Evolutionary conservation across 2,888 invertebrate genomes (phyloP), one percentile per base, ranked within the genome.

Genomic region (Drosophila paracracens): DNA sequence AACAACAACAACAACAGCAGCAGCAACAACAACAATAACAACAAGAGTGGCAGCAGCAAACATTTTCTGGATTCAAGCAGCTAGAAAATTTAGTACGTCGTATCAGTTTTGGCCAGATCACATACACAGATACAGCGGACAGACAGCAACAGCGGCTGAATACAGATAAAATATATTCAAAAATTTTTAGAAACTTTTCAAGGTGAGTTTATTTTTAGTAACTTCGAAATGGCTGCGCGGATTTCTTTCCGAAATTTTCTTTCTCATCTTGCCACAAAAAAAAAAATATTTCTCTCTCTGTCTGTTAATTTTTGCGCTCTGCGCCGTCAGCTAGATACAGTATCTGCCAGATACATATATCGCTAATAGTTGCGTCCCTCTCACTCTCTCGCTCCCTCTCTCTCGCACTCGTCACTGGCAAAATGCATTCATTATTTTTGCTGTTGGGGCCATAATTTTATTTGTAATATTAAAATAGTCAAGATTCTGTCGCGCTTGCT

Each of bases 121-220:
- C 66, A 56, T 65, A 51, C 58, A 57, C 35, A 76, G 68, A 74
- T 70, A 74, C 70, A 81, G 16, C 43, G 61, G 78, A 61, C 58
- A 40, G 65, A 65, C 57, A 65, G 52, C 74, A 74, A 38, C 58
- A 35, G 51, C 50, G 29, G 38, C 51, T 25, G 50, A 84, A 79
- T 74, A 69, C 48, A 81, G 64, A 74, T 79, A 75, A 68, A 64
- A 76, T 76, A 80, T 78, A 70, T 81, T 80, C 63, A 79, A 65
- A 68, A 85, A 89, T 79, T 90, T 46, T 87, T 89, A 91, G 92
- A 92, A 92, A 92, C 91, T 92, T 93, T 93, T 93, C 93, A 93
- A 93, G 93, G 93, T 93, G 93, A 93, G 92, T 92, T 91, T 93
- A 93, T 93, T 93, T 93, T 91, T 93, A 93, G 92, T 63, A 76